Evolutionary conservation across 2,888 invertebrate genomes (phyloP).

Genomic region (Andrena camellia): DNA sequence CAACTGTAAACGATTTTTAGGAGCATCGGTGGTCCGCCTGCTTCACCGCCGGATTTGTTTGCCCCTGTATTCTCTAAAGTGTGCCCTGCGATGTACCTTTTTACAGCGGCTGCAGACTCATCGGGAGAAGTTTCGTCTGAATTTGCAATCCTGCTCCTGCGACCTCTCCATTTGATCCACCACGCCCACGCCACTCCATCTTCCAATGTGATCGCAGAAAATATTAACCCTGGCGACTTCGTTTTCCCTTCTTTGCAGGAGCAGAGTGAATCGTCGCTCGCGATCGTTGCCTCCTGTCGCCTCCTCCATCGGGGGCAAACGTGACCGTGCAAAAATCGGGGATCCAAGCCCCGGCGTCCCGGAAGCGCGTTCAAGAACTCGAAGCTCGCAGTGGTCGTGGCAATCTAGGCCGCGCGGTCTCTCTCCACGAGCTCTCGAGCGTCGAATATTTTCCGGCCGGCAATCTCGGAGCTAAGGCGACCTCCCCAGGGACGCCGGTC

Average conservation of each 20-base stretch:
- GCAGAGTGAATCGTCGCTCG: not conserved
- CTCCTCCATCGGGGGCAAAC: conserved; percentile 10
- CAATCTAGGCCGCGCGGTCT: conserved; percentile 10
- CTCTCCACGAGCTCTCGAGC: not conserved
- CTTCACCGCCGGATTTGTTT: no score
- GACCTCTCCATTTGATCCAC: not conserved
- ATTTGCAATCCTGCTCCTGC: not conserved
- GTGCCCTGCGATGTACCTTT: no score
- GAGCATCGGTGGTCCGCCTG: no score
- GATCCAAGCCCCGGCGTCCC: not conserved
- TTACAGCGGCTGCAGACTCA: no score
- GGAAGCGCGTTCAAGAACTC: not conserved
- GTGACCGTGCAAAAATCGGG: conserved; percentile 46
- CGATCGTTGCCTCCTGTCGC: not conserved
- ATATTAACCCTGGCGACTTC: conserved; percentile 32
- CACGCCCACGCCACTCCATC: not conserved
- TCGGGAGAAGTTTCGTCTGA: no score
- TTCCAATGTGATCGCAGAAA: not conserved
- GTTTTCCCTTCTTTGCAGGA: not conserved
- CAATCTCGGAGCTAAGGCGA: conserved; percentile 44
- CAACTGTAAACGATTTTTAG: no score
- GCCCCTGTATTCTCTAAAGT: no score
- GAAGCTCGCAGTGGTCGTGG: not conserved
- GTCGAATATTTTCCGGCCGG: conserved; percentile 40
- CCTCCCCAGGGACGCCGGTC: conserved; percentile 7